Percentiles rank a stretch among this genome's conserved stretches.
Conservation (phyloP, 2,888 invertebrate genomes). For the Pterobdella sp. region DNA sequence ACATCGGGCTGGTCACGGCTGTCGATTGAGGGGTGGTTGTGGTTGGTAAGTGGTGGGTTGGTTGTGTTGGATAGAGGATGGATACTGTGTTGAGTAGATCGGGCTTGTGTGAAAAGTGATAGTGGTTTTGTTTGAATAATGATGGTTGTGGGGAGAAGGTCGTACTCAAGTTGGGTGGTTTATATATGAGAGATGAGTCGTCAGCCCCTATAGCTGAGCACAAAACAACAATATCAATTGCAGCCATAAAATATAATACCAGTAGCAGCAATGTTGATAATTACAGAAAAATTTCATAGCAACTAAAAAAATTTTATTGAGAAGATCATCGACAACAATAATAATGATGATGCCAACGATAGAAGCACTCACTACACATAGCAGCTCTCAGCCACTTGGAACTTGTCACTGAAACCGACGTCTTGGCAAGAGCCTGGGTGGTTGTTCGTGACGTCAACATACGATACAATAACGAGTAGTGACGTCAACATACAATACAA, state of each 20-base stretch:
- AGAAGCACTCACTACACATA: background rate
- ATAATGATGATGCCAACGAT: too few species aligned
- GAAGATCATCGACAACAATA: too few species aligned
- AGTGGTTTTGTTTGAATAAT: background rate
- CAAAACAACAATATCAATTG: too few species aligned
- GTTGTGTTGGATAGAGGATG: background rate
- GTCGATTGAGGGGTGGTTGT: too few species aligned
- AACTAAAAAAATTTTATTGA: too few species aligned
- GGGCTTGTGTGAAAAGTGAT: background rate
- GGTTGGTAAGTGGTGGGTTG: background rate
- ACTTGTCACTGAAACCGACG: background rate
- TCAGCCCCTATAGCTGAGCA: too few species aligned
- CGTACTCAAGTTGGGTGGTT: background rate
- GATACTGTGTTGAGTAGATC: background rate
- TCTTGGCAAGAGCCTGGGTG: background rate
- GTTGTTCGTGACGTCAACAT: too few species aligned
- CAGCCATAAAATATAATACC: too few species aligned
- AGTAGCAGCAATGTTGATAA: too few species aligned
- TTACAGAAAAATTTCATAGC: too few species aligned
- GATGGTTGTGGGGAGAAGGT: background rate
- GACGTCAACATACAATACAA: background rate
- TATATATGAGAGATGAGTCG: background rate
- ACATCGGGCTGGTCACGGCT: background rate
- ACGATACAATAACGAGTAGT: too few species aligned
- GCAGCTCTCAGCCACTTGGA: background rate